Evolutionary conservation across 2,797 vertebrate species (phyloP).

Genomic region (Hirundo rustica): DNA sequence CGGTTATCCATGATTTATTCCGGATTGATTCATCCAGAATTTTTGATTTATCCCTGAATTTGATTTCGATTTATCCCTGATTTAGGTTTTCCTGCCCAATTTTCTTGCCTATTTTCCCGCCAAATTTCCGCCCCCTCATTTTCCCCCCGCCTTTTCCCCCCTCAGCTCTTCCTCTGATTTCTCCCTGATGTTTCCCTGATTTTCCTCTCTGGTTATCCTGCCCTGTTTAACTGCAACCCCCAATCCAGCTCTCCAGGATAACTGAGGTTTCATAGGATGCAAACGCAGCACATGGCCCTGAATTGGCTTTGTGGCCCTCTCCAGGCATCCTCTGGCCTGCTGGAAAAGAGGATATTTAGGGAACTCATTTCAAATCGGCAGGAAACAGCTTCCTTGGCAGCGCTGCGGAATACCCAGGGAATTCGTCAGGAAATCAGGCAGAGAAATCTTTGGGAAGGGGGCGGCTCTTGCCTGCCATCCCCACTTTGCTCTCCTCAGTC

Average conservation of each 20-base stretch:
- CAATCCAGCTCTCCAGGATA: not conserved
- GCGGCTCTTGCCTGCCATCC: not conserved
- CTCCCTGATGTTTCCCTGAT: not conserved
- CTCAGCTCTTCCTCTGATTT: not conserved
- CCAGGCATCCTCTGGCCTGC: not conserved
- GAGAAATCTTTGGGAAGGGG: not conserved
- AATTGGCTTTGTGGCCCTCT: not conserved
- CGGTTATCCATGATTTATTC: not conserved
- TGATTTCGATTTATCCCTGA: not conserved
- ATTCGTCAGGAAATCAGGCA: not conserved
- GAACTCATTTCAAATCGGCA: not conserved
- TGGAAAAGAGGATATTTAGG: not conserved
- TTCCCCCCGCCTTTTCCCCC: not conserved
- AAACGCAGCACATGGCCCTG: not conserved
- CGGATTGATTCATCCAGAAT: not conserved
- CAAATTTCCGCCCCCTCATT: not conserved
- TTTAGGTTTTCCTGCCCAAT: not conserved
- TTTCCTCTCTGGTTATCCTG: not conserved
- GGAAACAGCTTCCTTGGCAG: not conserved
- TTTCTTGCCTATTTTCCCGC: accelerated
- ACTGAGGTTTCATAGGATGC: not conserved
- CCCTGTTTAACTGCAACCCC: not conserved
- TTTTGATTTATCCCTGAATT: not conserved
- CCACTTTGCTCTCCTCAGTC: not conserved
- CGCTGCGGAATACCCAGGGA: not conserved